phyloP scores from a whole-genome alignment of 2,888 invertebrate genomes.

The Zygaena filipendulae region DNA sequence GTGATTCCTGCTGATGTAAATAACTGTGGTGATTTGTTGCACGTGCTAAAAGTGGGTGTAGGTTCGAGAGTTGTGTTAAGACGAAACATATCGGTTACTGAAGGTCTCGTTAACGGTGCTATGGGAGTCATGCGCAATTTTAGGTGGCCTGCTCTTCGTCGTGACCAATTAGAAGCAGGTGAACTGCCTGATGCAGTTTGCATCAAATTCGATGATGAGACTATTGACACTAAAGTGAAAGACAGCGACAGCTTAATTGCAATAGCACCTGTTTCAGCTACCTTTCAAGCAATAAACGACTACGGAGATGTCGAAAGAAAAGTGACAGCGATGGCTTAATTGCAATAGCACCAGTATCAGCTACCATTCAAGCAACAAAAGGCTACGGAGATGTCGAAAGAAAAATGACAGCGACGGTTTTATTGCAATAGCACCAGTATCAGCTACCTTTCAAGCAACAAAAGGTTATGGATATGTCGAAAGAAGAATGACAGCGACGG shows the following conservation, averaged over 20 bases:
- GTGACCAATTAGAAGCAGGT: conserved; percentile 6
- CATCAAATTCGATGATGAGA: background rate
- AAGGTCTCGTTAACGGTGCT: background rate
- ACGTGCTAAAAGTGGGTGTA: background rate
- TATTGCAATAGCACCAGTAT: no score
- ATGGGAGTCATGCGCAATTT: conserved; percentile 1
- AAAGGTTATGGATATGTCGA: no score
- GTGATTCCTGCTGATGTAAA: background rate
- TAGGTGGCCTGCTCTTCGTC: conserved; percentile 2
- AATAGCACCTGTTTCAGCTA: conserved; percentile 1
- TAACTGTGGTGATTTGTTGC: background rate
- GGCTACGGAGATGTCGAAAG: no score
- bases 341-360: no score
- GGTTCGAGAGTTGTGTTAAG: background rate
- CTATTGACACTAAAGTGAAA: conserved; percentile 4
- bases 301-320: no score
- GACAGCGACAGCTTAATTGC: conserved; percentile 3
- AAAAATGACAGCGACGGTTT: no score
- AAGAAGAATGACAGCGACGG: background rate
- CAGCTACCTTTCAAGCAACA: no score
- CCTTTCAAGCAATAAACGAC: conserved; percentile 13
- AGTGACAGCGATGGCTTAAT: no score
- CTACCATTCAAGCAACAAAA: no score
- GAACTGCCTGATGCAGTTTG: conserved; percentile 7
- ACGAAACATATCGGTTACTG: background rate